Conservation (phyloP, 2,888 invertebrate genomes). For the Tenthredo livida region DNA sequence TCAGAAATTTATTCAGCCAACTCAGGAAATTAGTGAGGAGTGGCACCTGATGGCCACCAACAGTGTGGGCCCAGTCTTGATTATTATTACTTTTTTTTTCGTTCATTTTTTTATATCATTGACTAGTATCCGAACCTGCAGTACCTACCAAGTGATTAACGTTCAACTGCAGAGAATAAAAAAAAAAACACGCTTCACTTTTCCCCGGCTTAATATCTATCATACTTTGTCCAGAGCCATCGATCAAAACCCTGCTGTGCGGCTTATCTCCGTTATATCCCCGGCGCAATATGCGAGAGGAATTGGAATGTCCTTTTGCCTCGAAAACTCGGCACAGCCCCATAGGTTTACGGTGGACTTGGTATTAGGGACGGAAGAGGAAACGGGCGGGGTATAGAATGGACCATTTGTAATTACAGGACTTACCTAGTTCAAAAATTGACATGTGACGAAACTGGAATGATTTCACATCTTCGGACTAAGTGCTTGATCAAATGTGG, state of each 20-base stretch:
- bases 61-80: neutral
- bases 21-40: constrained; percentile 9
- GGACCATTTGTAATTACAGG: neutral
- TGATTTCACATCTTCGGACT: neutral
- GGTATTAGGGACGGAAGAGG: neutral
- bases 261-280: constrained; percentile 28
- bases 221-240: constrained; percentile 25
- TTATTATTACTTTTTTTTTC: neutral
- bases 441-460: neutral
- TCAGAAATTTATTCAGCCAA: neutral
- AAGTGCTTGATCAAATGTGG: neutral
- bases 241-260: constrained; percentile 31
- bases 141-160: constrained; percentile 14
- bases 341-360: neutral
- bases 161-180: constrained; percentile 17
- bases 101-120: neutral
- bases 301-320: constrained; percentile 25
- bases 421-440: neutral
- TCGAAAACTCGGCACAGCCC: neutral
- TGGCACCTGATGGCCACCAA: constrained; percentile 23
- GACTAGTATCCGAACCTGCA: neutral
- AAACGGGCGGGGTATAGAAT: neutral
- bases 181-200: constrained; percentile 8
- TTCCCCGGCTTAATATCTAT: constrained; percentile 26
- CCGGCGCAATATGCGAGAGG: constrained; percentile 35